Evolutionary conservation across 2,888 invertebrate species (phyloP).

Genomic region (Tetragonula carbonaria): DNA sequence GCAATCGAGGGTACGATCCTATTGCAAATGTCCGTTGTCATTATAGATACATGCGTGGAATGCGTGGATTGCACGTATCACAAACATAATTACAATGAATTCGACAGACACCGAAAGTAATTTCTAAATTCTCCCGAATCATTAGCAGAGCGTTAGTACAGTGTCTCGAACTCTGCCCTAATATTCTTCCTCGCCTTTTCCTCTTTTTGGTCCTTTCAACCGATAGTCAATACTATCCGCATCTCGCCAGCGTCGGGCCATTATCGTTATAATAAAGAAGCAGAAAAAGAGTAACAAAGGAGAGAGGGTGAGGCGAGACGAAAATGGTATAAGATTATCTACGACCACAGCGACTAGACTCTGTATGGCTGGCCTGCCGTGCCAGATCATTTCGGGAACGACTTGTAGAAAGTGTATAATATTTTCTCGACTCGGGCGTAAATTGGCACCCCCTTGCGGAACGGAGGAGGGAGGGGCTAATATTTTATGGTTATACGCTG

Average conservation of each 20-base stretch:
- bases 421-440: constrained; percentile 49
- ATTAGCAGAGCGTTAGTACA: not conserved
- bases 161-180: not conserved
- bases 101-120: too few species aligned
- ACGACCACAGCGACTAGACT: constrained; percentile 46
- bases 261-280: constrained; percentile 75
- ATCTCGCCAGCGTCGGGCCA: constrained; percentile 67
- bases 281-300: constrained; percentile 40
- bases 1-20: too few species aligned
- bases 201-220: constrained; percentile 22
- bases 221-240: constrained; percentile 75
- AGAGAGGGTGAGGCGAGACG: constrained; percentile 39
- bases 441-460: constrained; percentile 24
- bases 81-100: too few species aligned
- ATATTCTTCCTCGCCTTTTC: not conserved
- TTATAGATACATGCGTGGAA: too few species aligned
- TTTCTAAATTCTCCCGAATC: not conserved
- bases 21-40: too few species aligned
- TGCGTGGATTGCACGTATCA: too few species aligned
- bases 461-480: constrained; percentile 18
- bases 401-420: constrained; percentile 59
- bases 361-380: constrained; percentile 42
- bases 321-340: constrained; percentile 65
- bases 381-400: constrained; percentile 61
- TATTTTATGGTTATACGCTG: constrained; percentile 38